phyloP scores from a whole-genome alignment of 2,113 vertebrate genomes.

The Nansenia antarctica region DNA sequence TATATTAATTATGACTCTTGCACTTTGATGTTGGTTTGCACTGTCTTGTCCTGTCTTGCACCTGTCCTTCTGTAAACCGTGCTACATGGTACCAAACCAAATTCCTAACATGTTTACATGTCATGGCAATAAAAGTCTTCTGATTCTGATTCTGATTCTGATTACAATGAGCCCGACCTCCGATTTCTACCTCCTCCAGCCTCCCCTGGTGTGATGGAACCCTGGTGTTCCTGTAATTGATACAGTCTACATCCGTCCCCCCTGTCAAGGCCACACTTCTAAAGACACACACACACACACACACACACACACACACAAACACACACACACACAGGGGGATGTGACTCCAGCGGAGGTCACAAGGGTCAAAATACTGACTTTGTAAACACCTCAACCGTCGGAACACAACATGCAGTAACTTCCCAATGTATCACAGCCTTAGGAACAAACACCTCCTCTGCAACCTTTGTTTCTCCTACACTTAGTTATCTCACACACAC shows the following conservation, averaged over 20 bases:
- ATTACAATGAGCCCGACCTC: no score
- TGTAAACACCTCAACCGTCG: neutral
- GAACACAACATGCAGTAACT: neutral
- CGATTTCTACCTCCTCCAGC: no score
- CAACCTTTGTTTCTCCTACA: neutral
- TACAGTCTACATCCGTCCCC: conserved; percentile 27
- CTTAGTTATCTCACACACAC: neutral
- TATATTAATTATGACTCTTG: no score
- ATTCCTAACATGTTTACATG: no score
- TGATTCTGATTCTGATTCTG: no score
- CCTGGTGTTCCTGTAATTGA: conserved; percentile 6
- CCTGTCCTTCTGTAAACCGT: conserved; percentile 6
- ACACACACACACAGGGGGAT: no score
- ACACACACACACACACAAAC: no score
- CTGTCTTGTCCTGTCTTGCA: neutral
- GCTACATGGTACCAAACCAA: no score
- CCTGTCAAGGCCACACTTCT: conserved; percentile 40
- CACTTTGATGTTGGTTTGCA: no score
- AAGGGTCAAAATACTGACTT: neutral
- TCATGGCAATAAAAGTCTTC: no score
- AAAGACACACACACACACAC: no score
- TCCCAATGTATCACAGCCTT: neutral
- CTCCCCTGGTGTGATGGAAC: conserved; percentile 12
- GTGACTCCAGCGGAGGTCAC: neutral
- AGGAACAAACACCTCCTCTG: neutral